Evolutionary conservation across 2,797 vertebrate genomes (phyloP), one percentile per base, ranked within the genome.

Genomic region (Pantherophis vulpinus): DNA sequence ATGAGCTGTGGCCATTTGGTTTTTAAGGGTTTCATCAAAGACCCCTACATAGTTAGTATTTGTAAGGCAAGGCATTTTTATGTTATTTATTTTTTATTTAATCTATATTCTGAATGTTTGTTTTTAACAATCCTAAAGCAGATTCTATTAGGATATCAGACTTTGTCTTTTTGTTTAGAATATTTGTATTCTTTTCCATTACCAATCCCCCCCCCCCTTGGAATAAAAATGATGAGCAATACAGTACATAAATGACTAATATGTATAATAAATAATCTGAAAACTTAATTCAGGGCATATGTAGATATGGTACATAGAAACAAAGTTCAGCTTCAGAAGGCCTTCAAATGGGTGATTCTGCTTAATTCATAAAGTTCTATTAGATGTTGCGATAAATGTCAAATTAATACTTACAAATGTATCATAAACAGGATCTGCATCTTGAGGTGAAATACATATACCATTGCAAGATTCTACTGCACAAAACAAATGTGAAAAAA

Each of bases 401-500:
- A 63, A 37, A 18, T 54, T 5, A 16, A 60, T 90, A 95, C 93
- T 95, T 94, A 92, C 90, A 89, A 3, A 79, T 93, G 93, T 93
- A 58, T 92, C 90, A 70, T 0, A 91, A 79, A 55, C 23, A 94
- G 93, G 79, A 95, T 63, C 60, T 92, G 13, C 66, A 32, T 58
- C 54, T 61, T 87, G 95, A 93, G 87, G 87, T 61, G 94, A 94
- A 94, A 11, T 27, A 87, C 42, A 93, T 42, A 5, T 7, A 90
- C 23, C 94, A 91, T 83, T 74, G 47, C 91, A 92, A 86, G 60
- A 90, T 89, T 95, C 96, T 94, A 91, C 5, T 14, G 86, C 3
- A 91, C 37, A 95, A 96, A 96, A 95, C 16, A 94, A 83, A 2
- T 51, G 32, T 27, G 23, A 32, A 5, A 91, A 91, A 61, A 16